Conservation (phyloP, 2,797 vertebrate genomes). For the Takifugu rubripes region DNA sequence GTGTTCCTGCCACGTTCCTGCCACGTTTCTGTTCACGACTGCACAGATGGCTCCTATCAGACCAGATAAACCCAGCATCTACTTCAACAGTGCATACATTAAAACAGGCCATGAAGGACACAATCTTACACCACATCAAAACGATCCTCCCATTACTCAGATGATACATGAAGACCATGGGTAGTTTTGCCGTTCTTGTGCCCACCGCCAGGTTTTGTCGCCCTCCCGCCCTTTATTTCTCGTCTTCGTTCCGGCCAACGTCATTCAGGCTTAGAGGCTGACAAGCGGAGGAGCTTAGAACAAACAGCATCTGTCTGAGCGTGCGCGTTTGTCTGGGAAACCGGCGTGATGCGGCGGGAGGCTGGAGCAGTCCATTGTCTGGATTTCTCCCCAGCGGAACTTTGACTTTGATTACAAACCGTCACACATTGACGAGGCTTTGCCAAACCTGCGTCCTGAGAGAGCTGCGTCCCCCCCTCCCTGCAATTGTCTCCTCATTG, state of each 20-base stretch:
- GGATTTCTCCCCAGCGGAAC: constrained; percentile 61
- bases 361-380: constrained; percentile 62
- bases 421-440: constrained; percentile 48
- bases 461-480: constrained; percentile 36
- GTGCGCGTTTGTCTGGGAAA: constrained; percentile 31
- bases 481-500: constrained; percentile 38
- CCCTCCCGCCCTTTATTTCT: constrained; percentile 9
- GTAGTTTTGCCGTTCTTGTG: neutral
- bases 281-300: constrained; percentile 67
- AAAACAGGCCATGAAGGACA: too few relatives aligned
- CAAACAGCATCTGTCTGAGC: constrained; percentile 47
- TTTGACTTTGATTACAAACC: constrained; percentile 68
- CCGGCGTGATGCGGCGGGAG: constrained; percentile 50
- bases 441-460: constrained; percentile 54
- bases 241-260: constrained; percentile 53
- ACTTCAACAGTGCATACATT: too few relatives aligned
- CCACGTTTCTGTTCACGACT: too few relatives aligned
- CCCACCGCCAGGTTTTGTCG: constrained; percentile 13
- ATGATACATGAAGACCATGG: neutral
- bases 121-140: too few relatives aligned
- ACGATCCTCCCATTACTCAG: too few relatives aligned
- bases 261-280: constrained; percentile 70
- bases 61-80: too few relatives aligned
- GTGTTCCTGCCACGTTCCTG: too few relatives aligned
- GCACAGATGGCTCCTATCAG: too few relatives aligned